A percentile compares a stretch with the other conserved stretches of the same genome.
These are phyloP conservation scores for Malurus melanocephalus DNA, from an alignment of 2,113 vertebrate species.

Conservation along the genomic window DNA sequence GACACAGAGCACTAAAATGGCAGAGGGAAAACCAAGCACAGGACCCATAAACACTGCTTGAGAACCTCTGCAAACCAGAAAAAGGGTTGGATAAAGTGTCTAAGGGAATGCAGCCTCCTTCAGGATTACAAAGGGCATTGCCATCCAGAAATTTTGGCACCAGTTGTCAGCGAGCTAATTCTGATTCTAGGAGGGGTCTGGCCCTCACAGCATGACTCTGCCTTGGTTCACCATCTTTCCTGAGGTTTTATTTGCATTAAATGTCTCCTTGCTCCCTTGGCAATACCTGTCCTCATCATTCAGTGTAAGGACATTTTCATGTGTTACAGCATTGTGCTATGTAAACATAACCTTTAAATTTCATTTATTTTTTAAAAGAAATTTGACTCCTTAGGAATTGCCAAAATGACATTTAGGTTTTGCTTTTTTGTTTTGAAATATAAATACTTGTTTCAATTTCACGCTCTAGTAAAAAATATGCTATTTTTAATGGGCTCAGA, in stretches of 20 bases:
- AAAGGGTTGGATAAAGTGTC: neutral
- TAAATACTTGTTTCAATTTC: neutral
- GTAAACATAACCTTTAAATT: neutral
- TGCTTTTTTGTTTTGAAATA: neutral
- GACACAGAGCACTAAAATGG: neutral
- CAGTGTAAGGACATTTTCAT: neutral
- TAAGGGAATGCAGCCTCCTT: neutral
- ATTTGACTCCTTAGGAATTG: neutral
- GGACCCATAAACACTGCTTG: neutral
- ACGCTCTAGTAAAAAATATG: neutral
- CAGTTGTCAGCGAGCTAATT: neutral
- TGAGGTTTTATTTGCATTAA: neutral
- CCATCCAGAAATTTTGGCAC: neutral
- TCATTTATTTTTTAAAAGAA: neutral
- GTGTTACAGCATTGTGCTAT: neutral
- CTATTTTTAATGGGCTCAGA: neutral
- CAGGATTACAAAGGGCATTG: neutral
- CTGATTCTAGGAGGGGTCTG: neutral
- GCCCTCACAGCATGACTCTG: neutral
- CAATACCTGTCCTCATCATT: neutral
- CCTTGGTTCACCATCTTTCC: neutral
- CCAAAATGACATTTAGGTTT: neutral
- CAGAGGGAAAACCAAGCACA: neutral
- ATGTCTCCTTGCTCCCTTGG: neutral
- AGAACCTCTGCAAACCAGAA: neutral